phyloP scores from a whole-genome alignment of 2,113 vertebrate species.

The Platichthys stellatus region DNA sequence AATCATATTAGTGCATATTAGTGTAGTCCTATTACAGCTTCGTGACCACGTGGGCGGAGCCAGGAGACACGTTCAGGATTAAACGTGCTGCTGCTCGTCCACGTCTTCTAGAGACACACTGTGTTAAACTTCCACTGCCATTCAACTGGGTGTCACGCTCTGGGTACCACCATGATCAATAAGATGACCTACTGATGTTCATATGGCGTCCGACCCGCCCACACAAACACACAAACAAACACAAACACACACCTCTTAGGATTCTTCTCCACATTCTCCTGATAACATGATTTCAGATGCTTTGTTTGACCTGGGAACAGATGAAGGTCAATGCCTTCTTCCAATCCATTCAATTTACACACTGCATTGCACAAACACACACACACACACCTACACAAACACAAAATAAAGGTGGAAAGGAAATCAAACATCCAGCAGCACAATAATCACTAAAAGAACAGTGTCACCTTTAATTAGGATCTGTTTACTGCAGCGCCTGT shows the following conservation, averaged over 20 bases:
- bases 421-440: neutral
- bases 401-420: neutral
- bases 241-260: constrained; percentile 2
- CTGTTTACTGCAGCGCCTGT: constrained; percentile 21
- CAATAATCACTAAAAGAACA: neutral
- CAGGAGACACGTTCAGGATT: constrained; percentile 3
- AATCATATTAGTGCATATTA: neutral
- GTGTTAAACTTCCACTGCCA: constrained; percentile 46
- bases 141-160: constrained; percentile 49
- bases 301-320: constrained; percentile 31
- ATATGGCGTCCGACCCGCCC: neutral
- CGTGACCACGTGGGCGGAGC: neutral
- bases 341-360: constrained; percentile 56
- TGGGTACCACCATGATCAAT: constrained; percentile 44
- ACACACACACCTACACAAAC: too few species aligned
- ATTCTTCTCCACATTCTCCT: constrained; percentile 12
- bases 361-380: constrained; percentile 21
- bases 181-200: constrained; percentile 42
- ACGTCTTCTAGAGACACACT: constrained; percentile 11
- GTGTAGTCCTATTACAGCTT: neutral
- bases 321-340: constrained; percentile 60
- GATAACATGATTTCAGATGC: constrained; percentile 31
- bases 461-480: constrained; percentile 51
- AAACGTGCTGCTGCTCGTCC: neutral
- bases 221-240: constrained; percentile 2